Conservation (phyloP, 2,888 invertebrate genomes). For the Drosophila diplacantha region DNA sequence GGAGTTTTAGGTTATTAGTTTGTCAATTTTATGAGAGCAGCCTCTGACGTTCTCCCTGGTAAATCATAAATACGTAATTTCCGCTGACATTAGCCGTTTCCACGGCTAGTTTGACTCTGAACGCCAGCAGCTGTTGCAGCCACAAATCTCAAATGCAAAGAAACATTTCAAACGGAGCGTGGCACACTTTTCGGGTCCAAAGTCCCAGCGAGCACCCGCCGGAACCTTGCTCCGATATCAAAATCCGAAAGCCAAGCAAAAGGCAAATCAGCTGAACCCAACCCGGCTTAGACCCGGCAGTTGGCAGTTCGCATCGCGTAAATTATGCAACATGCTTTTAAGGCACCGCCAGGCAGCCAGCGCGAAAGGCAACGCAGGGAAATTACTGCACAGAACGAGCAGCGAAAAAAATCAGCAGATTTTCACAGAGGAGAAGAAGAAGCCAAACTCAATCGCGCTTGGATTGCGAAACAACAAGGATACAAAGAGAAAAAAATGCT, state of each 20-base stretch:
- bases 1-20: neutral
- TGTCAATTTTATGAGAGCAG: no score
- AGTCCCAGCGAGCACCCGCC: conserved; percentile 11
- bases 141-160: conserved; percentile 35
- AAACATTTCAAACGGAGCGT: conserved; percentile 35
- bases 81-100: conserved; percentile 40
- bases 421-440: conserved; percentile 4
- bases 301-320: conserved; percentile 45
- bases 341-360: conserved; percentile 38
- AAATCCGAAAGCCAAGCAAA: conserved; percentile 35
- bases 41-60: neutral
- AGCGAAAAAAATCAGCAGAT: conserved; percentile 23
- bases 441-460: conserved; percentile 12
- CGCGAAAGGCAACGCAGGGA: conserved; percentile 26
- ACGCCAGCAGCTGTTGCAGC: conserved; percentile 34
- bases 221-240: conserved; percentile 2
- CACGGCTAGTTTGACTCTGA: conserved; percentile 33
- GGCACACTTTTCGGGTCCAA: conserved; percentile 27
- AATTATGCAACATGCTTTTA: conserved; percentile 71
- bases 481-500: neutral
- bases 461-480: conserved; percentile 5
- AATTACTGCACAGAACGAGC: conserved; percentile 24
- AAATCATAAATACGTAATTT: conserved; percentile 46
- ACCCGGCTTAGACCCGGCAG: conserved; percentile 12
- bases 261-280: conserved; percentile 52